Base-by-base conservation (phyloP, 2,888 invertebrate species). In the Palloptera scutellata region DNA sequence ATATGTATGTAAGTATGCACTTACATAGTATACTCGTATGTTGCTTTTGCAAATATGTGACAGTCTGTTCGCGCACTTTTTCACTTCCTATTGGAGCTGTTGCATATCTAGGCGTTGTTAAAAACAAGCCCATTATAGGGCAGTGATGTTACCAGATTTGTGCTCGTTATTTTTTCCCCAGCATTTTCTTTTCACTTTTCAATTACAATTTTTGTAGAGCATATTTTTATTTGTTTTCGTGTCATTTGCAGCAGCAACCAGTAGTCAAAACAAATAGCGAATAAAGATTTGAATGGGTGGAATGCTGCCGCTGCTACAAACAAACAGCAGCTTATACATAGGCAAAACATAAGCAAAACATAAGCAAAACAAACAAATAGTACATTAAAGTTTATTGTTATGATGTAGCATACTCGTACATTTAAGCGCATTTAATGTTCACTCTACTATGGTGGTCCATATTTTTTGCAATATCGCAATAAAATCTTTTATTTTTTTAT, bases 301-400 rank as follows among this genome's bases (percentile, higher is more conserved):
- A 30, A n/a, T n/a, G n/a, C n/a, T 30, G 30, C 30, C 6, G 30
- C 30, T 30, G 30, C 3, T 30, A 30, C 30, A 30, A 30, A 30
- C 30, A 6, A 30, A 30, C 30, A 30, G 30, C 30, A 30, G 6
- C 2, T 30, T n/a, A 10, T 43, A 13, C 19, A 42, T 58, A 61
- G 52, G 45, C 40, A 52, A 61, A 19, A 61, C 52, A 41, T 40
- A 41, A 52, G 52, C 61, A 13, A 30, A 30, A 30, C n/a, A 1
- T 41, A 15, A 55, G 54, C 45, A 63, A 54, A 55, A 41, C 20
- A n/a, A 45, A 55, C 30, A n/a, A 54, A 55, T 62, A 54, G 30
- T 58, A 64, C 64, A 64, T 64, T 58, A 58, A 55, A n/a, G 58
- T 64, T 58, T 57, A 64, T 58, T 64, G 58, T 64, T 64, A 64